Evolutionary conservation across 2,888 invertebrate genomes (phyloP), one percentile per base, ranked within the genome.

Genomic region (Boloria selene): DNA sequence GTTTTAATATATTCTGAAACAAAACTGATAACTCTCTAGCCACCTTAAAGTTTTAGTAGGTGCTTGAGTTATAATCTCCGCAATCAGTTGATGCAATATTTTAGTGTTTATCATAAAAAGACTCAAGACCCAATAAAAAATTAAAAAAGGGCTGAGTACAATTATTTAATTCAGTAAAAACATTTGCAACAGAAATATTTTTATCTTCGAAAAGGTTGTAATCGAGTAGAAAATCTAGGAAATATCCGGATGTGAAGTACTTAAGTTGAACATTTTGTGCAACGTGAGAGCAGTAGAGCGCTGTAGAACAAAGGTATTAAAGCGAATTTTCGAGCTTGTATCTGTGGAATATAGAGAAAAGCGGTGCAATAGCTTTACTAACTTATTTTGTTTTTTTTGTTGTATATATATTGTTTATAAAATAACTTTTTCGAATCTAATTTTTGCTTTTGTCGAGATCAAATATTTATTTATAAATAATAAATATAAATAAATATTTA

Each of bases 221-320:
- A 38, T 76, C 75, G 73, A 75, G 79, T 75, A 76, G 76, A 79
- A 81, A 75, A 73, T 74, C 71, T 70, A 69, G 69, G 69, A 72
- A 81, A 83, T 82, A 81, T 81, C 79, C 77, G 75, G 77, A 81
- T 80, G 81, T 76, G 80, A 82, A 85, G 81, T 78, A 26, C 5
- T 13, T 16, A 5, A 56, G 10, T 56, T 78, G 77, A 78, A 86
- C 84, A 84, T 85, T 82, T 78, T 77, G 82, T 76, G 82, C 81
- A 84, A 84, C 85, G 84, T 79, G 83, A 87, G 84, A 84, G 85
- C 84, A 80, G 83, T 86, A 88, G 85, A 88, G 85, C 86, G 83
- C 79, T 88, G 87, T 86, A 85, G 87, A 90, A 90, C 88, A 89
- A 89, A 87, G 88, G 87, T 88, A 88, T 90, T 89, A 89, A 89